Percentiles rank a stretch among this genome's conserved stretches.
Evolutionary conservation across 1,140 invertebrate species (phyloP).

Genomic region (Mesaphorura yosii): DNA sequence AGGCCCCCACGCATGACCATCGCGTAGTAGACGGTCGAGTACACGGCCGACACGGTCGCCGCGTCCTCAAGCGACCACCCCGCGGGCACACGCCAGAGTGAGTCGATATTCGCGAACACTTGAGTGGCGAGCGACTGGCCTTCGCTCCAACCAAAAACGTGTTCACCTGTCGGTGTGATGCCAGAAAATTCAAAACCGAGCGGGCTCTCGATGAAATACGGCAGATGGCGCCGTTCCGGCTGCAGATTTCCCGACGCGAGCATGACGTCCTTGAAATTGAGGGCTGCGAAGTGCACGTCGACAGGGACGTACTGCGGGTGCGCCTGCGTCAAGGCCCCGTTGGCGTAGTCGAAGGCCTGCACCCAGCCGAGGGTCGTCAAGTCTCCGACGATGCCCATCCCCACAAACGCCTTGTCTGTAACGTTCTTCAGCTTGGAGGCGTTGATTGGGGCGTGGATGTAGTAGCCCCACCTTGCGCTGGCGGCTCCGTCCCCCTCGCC

Average conservation of each 20-base stretch:
- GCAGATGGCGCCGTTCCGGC: constrained; percentile 38
- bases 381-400: constrained; percentile 67
- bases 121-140: constrained; percentile 54
- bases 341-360: too few species aligned
- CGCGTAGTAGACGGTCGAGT: constrained; percentile 60
- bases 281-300: constrained; percentile 48
- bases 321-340: too few species aligned
- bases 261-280: constrained; percentile 72
- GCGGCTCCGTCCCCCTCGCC: too few species aligned
- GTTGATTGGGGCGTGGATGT: constrained; percentile 50
- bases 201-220: constrained; percentile 38
- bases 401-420: constrained; percentile 58
- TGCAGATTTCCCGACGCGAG: constrained; percentile 58
- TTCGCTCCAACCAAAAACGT: constrained; percentile 54
- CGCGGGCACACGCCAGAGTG: constrained; percentile 67
- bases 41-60: constrained; percentile 74
- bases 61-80: constrained; percentile 75
- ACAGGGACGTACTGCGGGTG: too few species aligned
- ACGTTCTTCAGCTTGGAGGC: constrained; percentile 36
- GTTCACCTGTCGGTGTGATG: constrained; percentile 37
- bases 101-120: constrained; percentile 44
- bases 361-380: constrained; percentile 74
- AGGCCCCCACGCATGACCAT: constrained; percentile 48
- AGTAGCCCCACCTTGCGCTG: constrained; percentile 72
- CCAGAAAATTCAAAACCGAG: constrained; percentile 67